Evolutionary conservation across 2,797 vertebrate genomes (phyloP).

Genomic region (Alauda arvensis): DNA sequence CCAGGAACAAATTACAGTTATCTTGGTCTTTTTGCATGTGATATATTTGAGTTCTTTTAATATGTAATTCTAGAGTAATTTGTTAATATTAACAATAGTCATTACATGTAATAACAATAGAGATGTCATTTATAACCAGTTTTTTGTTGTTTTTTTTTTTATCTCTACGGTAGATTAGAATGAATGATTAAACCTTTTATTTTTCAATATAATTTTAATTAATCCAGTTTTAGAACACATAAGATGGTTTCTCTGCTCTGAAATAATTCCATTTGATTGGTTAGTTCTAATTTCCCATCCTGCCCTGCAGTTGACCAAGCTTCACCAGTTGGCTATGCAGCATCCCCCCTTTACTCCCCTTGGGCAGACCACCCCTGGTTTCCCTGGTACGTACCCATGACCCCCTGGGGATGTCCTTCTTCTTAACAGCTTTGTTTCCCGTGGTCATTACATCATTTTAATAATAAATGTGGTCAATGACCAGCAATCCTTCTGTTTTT

Average conservation of each 20-base stretch:
- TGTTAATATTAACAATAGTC: slow-evolving; percentile 67
- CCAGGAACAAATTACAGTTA: slow-evolving; percentile 65
- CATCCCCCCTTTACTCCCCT: slow-evolving; percentile 97
- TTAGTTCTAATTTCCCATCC: slow-evolving; percentile 98
- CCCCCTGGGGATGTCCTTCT: slow-evolving; percentile 89
- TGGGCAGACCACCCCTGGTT: slow-evolving; percentile 98
- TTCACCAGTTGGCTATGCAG: slow-evolving; percentile 99
- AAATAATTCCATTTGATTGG: slow-evolving; percentile 96
- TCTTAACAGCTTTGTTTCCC: slow-evolving; percentile 78
- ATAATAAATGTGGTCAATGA: slow-evolving; percentile 72
- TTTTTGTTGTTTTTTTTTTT: background rate
- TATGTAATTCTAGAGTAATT: slow-evolving; percentile 51
- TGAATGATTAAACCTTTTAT: slow-evolving; percentile 54
- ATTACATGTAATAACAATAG: slow-evolving; percentile 66
- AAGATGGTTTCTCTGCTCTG: slow-evolving; percentile 89
- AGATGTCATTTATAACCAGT: slow-evolving; percentile 62
- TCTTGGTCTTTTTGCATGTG: slow-evolving; percentile 56
- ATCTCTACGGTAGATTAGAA: slow-evolving; percentile 51
- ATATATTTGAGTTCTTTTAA: slow-evolving; percentile 67
- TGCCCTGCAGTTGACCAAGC: slow-evolving; percentile 99
- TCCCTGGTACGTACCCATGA: slow-evolving; percentile 97
- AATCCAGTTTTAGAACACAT: slow-evolving; percentile 75
- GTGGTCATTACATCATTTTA: slow-evolving; percentile 74
- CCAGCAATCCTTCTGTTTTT: slow-evolving; percentile 66
- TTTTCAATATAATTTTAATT: slow-evolving; percentile 68